Conservation (phyloP, 2,113 vertebrate species). For the Lycocorax pyrrhopterus region DNA sequence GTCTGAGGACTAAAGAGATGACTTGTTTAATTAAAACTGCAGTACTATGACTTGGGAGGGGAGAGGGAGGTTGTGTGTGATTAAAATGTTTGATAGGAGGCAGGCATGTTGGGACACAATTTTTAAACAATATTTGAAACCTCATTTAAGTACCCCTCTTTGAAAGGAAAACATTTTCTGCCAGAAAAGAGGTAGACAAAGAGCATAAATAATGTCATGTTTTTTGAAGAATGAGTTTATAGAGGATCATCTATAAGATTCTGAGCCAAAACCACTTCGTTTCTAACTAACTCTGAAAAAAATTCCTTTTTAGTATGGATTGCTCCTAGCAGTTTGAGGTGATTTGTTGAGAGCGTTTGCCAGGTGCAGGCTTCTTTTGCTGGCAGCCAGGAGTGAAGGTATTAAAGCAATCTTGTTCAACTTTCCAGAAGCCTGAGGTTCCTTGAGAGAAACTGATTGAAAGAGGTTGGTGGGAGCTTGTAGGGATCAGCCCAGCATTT, state of each 20-base stretch:
- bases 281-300: not conserved
- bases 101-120: slow-evolving; percentile 8
- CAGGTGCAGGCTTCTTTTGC: slow-evolving; percentile 21
- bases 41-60: not conserved
- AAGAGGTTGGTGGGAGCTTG: not conserved
- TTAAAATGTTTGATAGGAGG: slow-evolving; percentile 3
- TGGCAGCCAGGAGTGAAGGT: not conserved
- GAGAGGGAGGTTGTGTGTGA: not conserved
- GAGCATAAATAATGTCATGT: slow-evolving; percentile 24
- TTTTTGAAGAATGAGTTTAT: not conserved
- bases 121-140: slow-evolving; percentile 26
- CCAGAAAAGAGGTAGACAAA: not conserved
- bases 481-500: not conserved
- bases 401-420: not conserved
- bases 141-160: slow-evolving; percentile 6
- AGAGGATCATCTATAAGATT: not conserved
- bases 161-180: not conserved
- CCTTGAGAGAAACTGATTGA: not conserved
- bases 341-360: not conserved
- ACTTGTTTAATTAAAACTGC: slow-evolving; percentile 11
- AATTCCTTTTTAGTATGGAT: not conserved
- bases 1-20: not conserved
- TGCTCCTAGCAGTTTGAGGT: not conserved
- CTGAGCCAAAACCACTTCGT: not conserved
- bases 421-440: not conserved